Percentiles rank a stretch among this genome's conserved stretches.
Conservation (phyloP, 2,797 vertebrate genomes). For the Alcedo atthis region DNA sequence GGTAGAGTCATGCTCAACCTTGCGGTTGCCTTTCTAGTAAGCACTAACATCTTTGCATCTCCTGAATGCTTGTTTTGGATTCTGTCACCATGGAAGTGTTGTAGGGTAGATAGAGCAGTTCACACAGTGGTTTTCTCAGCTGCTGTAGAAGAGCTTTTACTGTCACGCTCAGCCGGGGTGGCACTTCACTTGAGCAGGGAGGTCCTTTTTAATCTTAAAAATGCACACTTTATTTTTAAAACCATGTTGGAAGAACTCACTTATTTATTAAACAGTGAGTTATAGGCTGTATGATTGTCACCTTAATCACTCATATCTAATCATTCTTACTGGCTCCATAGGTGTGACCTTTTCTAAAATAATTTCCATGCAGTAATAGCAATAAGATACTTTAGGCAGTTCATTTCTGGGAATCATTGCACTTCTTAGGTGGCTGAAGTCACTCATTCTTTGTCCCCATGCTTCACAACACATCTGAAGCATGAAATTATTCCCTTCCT, state of each 20-base stretch:
- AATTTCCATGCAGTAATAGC: slow-evolving; percentile 16
- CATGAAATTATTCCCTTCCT: slow-evolving; percentile 57
- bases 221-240: background rate
- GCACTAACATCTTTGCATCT: background rate
- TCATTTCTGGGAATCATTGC: slow-evolving; percentile 23
- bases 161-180: background rate
- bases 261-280: slow-evolving; percentile 57
- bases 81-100: background rate
- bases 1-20: accelerated
- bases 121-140: background rate
- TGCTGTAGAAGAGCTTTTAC: background rate
- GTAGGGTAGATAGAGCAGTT: background rate
- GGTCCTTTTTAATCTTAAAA: slow-evolving; percentile 7
- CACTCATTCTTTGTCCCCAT: slow-evolving; percentile 27
- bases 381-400: slow-evolving; percentile 23
- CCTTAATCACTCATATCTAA: background rate
- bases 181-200: slow-evolving; percentile 21
- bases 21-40: background rate
- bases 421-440: slow-evolving; percentile 44
- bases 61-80: background rate
- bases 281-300: background rate
- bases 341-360: slow-evolving; percentile 44
- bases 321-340: background rate
- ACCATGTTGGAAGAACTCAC: background rate
- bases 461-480: slow-evolving; percentile 42